Evolutionary conservation across 1,140 invertebrate species (phyloP).

Genomic region (Aphidius ervi): DNA sequence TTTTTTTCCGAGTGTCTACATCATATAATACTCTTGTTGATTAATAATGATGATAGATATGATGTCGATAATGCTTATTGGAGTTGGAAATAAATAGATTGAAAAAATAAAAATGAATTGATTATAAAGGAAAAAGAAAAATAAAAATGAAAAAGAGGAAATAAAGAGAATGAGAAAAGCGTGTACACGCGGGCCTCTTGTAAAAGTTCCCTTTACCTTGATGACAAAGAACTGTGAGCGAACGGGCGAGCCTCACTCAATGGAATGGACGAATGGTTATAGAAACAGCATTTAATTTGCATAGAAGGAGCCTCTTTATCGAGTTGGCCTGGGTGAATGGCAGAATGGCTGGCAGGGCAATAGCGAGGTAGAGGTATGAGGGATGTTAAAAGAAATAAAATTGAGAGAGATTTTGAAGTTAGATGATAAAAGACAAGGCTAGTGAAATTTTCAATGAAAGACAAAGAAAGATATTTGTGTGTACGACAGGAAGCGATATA

Average conservation of each 20-base stretch:
- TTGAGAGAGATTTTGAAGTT: neutral
- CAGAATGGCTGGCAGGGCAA: neutral
- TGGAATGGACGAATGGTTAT: conserved; percentile 55
- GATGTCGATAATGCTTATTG: conserved; percentile 2
- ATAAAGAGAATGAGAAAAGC: conserved; percentile 13
- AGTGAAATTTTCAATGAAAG: no score
- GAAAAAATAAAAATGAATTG: conserved; percentile 3
- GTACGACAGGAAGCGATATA: no score
- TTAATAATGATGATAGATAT: neutral
- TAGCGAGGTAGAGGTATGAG: conserved; percentile 20
- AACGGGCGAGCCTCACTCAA: conserved; percentile 48
- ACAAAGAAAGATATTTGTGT: no score
- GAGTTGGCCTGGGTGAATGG: conserved; percentile 22
- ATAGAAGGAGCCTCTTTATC: conserved; percentile 54
- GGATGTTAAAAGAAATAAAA: conserved; percentile 5
- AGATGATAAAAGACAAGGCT: no score
- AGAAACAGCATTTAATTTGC: conserved; percentile 56
- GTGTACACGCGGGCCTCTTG: conserved; percentile 36
- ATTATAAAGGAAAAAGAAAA: conserved; percentile 11
- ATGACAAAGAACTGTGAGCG: conserved; percentile 49
- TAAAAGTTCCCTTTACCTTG: conserved; percentile 52
- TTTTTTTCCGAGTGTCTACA: neutral
- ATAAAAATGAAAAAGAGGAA: conserved; percentile 15
- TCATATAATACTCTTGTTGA: neutral
- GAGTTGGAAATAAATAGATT: neutral